A percentile compares a stretch with the other conserved stretches of the same genome.
These are phyloP conservation scores for Acrobasis repandana DNA, from an alignment of 2,888 invertebrate species.

Conservation along the genomic window DNA sequence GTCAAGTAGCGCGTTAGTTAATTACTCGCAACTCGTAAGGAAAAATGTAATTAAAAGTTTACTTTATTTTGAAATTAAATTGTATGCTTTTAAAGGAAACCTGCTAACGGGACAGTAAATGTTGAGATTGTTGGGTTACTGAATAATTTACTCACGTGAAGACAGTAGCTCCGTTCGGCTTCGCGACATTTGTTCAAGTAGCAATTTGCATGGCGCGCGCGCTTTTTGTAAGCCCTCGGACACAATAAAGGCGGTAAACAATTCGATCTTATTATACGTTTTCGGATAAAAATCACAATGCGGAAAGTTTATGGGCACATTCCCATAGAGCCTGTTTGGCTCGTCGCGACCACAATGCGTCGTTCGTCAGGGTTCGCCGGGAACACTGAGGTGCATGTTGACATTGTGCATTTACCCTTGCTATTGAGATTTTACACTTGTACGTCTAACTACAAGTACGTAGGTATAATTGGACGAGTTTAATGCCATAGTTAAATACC, in stretches of 20 bases:
- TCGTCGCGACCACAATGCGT: slow-evolving; percentile 59
- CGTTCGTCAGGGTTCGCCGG: slow-evolving; percentile 75
- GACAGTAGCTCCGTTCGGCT: slow-evolving; percentile 28
- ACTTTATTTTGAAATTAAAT: no score
- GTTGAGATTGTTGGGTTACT: not conserved
- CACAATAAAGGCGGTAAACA: slow-evolving; percentile 40
- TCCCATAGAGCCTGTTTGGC: slow-evolving; percentile 54
- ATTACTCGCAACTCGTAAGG: not conserved
- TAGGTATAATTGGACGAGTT: not conserved
- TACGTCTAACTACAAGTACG: slow-evolving; percentile 31
- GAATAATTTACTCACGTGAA: slow-evolving; percentile 20
- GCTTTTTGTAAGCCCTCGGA: slow-evolving; percentile 56
- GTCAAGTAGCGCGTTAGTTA: not conserved
- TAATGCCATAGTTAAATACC: no score
- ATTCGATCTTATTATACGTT: slow-evolving; percentile 48
- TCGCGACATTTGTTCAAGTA: slow-evolving; percentile 43
- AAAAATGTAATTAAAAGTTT: no score
- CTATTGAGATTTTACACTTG: slow-evolving; percentile 41
- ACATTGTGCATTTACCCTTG: slow-evolving; percentile 45
- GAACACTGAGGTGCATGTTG: slow-evolving; percentile 53
- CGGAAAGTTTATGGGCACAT: slow-evolving; percentile 70
- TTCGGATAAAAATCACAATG: slow-evolving; percentile 67
- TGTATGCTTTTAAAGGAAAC: no score
- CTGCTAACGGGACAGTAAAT: no score
- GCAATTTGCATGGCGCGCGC: slow-evolving; percentile 36